These are phyloP conservation scores for Sylvicola fuscatus DNA, from an alignment of 2,888 invertebrate species.

Conservation along the genomic window DNA sequence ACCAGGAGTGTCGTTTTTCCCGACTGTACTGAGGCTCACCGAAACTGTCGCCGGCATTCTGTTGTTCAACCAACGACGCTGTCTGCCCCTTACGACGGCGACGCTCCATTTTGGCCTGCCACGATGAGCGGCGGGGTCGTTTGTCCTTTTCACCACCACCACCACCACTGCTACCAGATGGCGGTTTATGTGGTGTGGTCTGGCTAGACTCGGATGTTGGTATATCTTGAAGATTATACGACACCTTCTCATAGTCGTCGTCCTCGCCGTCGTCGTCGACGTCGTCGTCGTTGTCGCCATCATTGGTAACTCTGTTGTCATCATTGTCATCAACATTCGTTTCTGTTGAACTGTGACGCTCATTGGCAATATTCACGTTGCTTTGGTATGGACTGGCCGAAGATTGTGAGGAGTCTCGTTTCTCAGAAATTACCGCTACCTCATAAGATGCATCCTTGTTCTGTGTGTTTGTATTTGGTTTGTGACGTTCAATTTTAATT, in stretches of 20 bases:
- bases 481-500: too few relatives aligned
- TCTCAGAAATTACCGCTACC: constrained; percentile 22
- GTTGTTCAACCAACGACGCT: neutral
- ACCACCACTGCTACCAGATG: neutral
- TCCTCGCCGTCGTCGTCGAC: constrained; percentile 11
- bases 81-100: constrained; percentile 19
- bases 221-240: constrained; percentile 14
- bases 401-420: constrained; percentile 16
- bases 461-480: neutral
- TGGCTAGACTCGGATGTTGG: constrained; percentile 2
- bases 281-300: constrained; percentile 10
- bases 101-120: constrained; percentile 24
- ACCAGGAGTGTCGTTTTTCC: constrained; percentile 67
- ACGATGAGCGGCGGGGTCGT: constrained; percentile 22
- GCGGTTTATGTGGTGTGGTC: neutral
- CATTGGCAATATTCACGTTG: neutral
- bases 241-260: constrained; percentile 7
- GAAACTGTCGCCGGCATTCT: constrained; percentile 10
- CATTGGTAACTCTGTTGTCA: constrained; percentile 7
- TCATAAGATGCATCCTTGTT: constrained; percentile 16
- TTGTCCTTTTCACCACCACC: constrained; percentile 6
- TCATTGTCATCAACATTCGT: constrained; percentile 1
- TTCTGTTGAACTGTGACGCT: neutral
- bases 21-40: constrained; percentile 27
- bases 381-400: constrained; percentile 15